These are phyloP conservation scores for Dicranocentrus wangi DNA, from an alignment of 2,888 invertebrate genomes.

Conservation along the genomic window DNA sequence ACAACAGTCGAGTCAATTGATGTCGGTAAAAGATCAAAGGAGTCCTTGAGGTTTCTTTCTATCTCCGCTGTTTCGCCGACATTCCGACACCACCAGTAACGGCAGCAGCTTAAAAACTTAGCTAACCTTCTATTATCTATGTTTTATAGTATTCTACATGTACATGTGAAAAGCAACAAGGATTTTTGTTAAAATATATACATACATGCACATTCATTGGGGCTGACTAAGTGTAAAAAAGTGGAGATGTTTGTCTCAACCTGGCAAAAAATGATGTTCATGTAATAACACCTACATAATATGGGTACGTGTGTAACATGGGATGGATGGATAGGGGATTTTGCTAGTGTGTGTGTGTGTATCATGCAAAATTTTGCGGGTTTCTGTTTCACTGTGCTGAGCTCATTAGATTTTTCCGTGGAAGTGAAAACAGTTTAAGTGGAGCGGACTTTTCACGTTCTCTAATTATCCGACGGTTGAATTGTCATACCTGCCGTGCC, in stretches of 20 bases:
- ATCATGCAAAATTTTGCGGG: neutral
- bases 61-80: slow-evolving; percentile 59
- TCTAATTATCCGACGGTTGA: neutral
- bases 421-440: neutral
- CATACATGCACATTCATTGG: slow-evolving; percentile 5
- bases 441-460: neutral
- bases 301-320: neutral
- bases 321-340: neutral
- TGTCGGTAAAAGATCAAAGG: slow-evolving; percentile 73
- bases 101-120: slow-evolving; percentile 39
- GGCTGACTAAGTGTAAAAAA: neutral
- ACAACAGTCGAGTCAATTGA: slow-evolving; percentile 70
- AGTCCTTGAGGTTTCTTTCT: slow-evolving; percentile 73
- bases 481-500: too few species aligned
- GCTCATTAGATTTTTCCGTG: neutral
- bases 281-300: slow-evolving; percentile 10
- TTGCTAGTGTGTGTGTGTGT: neutral
- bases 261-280: neutral
- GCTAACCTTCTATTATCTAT: slow-evolving; percentile 57
- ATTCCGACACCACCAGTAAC: slow-evolving; percentile 61
- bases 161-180: slow-evolving; percentile 36
- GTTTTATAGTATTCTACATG: slow-evolving; percentile 48
- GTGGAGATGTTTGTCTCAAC: neutral
- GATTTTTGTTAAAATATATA: slow-evolving; percentile 32
- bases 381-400: too few species aligned